Evolutionary conservation across 2,797 vertebrate genomes (phyloP), one percentile per base, ranked within the genome.

Genomic region (Cyclura pinguis): DNA sequence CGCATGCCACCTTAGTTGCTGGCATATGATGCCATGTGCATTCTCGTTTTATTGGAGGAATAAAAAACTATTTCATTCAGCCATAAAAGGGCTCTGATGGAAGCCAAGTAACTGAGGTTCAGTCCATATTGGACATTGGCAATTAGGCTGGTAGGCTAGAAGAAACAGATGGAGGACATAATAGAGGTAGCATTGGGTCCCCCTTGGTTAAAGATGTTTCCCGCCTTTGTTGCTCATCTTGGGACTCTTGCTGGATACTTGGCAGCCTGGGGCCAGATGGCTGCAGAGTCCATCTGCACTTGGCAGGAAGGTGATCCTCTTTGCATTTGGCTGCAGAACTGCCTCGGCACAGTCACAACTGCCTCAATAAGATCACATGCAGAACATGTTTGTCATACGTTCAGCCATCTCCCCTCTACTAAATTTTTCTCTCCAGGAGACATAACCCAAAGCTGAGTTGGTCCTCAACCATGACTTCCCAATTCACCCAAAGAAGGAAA

Each of bases 181-280:
- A 80, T 47, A 77, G 57, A 85, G 47, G 78, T 16, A 67, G 64
- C 42, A 80, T 47, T 47, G n/a, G 64, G 18, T 29, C 69, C 69
- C 59, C 38, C 22, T 47, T 1, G 0, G 0, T 62, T 55, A 22
- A 86, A 80, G 42, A 76, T 24, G 22, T 84, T 27, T 32, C 69
- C 59, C 18, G 35, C 74, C 80, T 88, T 81, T 83, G 76, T 83
- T 47, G 42, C 57, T 85, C 77, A 29, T 77, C 85, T 83, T 84
- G 85, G 22, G 29, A 89, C 67, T 67, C 64, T 83, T 86, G 16
- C 52, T 64, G 16, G 20, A 24, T 38, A 85, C 90, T n/a, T 73
- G 38, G 35, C 72, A 89, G 57, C 29, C 67, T 12, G 32, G 3
- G 4, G 12, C 35, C 77, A 88, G 82, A 47, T 55, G 52, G 78